phyloP scores from a whole-genome alignment of 2,797 vertebrate genomes.

The Acomys russatus region DNA sequence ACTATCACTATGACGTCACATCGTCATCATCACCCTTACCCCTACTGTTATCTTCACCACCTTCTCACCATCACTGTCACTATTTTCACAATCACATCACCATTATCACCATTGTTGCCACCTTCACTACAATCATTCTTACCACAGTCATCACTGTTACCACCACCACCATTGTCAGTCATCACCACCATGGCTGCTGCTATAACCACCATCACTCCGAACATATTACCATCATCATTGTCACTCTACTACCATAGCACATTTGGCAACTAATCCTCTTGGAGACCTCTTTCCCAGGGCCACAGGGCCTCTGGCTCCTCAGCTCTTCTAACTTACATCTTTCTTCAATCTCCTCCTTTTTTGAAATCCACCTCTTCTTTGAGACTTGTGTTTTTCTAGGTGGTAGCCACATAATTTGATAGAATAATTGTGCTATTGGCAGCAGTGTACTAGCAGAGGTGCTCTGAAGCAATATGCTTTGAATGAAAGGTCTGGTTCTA shows the following conservation, averaged over 20 bases:
- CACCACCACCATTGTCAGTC: too few species aligned
- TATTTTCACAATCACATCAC: too few species aligned
- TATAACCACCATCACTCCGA: background rate
- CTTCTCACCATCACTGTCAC: too few species aligned
- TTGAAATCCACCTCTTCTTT: constrained; percentile 16
- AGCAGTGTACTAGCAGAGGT: background rate
- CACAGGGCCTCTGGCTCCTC: background rate
- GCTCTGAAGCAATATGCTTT: background rate
- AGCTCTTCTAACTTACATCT: background rate
- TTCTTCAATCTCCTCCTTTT: background rate
- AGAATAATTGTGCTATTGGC: background rate
- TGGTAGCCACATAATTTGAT: background rate
- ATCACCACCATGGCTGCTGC: too few species aligned
- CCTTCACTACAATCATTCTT: background rate
- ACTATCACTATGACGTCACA: background rate
- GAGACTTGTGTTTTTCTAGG: background rate
- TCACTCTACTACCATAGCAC: background rate
- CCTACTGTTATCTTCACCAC: fast-evolving
- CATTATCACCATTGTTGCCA: too few species aligned
- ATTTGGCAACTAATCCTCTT: background rate
- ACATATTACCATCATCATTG: too few species aligned
- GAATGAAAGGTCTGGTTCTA: constrained; percentile 16
- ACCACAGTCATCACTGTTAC: background rate
- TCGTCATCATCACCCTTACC: too few species aligned
- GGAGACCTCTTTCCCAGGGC: background rate